Conservation (phyloP, 92 coral and sea anemone species). For the Palythoa grandiflora region DNA sequence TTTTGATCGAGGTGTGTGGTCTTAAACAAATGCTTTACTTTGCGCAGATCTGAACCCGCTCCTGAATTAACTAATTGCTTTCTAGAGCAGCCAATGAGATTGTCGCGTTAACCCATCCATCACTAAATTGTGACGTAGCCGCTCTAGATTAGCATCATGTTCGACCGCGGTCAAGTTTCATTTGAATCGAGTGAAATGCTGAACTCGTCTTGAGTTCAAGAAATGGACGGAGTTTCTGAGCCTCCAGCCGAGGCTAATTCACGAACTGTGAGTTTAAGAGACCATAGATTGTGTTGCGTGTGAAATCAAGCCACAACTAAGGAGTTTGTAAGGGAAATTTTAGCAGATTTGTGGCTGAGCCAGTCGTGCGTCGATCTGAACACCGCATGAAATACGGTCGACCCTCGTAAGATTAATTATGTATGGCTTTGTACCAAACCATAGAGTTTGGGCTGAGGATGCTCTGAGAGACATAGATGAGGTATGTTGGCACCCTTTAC, state of each 20-base stretch:
- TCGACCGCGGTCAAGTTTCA: conserved; percentile 46
- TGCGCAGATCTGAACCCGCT: conserved; percentile 33
- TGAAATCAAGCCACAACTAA: neutral
- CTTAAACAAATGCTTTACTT: conserved; percentile 35
- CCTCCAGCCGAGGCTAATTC: conserved; percentile 30
- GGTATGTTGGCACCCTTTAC: conserved; percentile 54
- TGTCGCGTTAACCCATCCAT: conserved; percentile 39
- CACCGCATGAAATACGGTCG: conserved; percentile 58
- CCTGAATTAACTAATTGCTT: conserved; percentile 43
- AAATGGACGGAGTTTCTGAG: conserved; percentile 21
- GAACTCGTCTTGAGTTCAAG: neutral
- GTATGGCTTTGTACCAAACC: conserved; percentile 47
- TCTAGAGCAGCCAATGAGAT: conserved; percentile 51
- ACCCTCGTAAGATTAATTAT: conserved; percentile 31
- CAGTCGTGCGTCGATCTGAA: neutral
- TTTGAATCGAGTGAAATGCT: conserved; percentile 1
- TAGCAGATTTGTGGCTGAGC: neutral
- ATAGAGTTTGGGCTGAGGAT: conserved; percentile 74
- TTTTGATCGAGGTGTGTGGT: conserved; percentile 65
- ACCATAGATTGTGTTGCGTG: conserved; percentile 20
- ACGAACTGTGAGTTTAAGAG: neutral
- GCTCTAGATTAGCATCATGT: conserved; percentile 39
- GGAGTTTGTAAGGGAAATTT: neutral
- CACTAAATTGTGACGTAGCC: conserved; percentile 28
- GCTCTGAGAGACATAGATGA: conserved; percentile 75